Evolutionary conservation across 2,888 invertebrate genomes (phyloP).

Genomic region (Dasysyrphus albostriatus): DNA sequence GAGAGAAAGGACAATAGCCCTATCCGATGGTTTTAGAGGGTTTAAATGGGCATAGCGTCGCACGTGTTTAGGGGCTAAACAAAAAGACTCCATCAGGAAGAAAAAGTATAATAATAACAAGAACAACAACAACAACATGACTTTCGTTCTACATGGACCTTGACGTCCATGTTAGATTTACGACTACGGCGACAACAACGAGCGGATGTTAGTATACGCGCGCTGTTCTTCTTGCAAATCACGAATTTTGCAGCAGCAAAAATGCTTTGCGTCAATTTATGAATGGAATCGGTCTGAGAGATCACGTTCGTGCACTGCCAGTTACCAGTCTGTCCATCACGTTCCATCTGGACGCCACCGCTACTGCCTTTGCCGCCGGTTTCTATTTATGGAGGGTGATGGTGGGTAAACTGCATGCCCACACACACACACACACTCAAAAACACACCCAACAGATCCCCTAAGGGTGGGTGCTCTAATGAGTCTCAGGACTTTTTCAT

Average conservation of each 20-base stretch:
- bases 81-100: slow-evolving; percentile 45
- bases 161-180: slow-evolving; percentile 72
- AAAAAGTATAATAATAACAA: too few relatives aligned
- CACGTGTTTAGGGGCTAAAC: slow-evolving; percentile 73
- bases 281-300: slow-evolving; percentile 77
- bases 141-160: slow-evolving; percentile 73
- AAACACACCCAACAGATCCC: slow-evolving; percentile 40
- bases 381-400: slow-evolving; percentile 71
- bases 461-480: slow-evolving; percentile 74
- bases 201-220: slow-evolving; percentile 69
- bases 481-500: slow-evolving; percentile 62
- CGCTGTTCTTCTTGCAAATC: slow-evolving; percentile 74
- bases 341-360: slow-evolving; percentile 79
- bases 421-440: slow-evolving; percentile 46
- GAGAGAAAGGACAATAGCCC: slow-evolving; percentile 69
- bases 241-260: slow-evolving; percentile 72
- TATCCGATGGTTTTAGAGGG: slow-evolving; percentile 64
- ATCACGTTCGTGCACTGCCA: slow-evolving; percentile 78
- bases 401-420: slow-evolving; percentile 72
- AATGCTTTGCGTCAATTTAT: slow-evolving; percentile 76
- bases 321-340: slow-evolving; percentile 81
- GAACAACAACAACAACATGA: slow-evolving; percentile 51
- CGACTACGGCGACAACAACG: slow-evolving; percentile 36
- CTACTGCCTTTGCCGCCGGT: slow-evolving; percentile 42
- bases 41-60: slow-evolving; percentile 71